These are phyloP conservation scores for Nerophis ophidion DNA, from an alignment of 2,113 vertebrate genomes.

Conservation along the genomic window DNA sequence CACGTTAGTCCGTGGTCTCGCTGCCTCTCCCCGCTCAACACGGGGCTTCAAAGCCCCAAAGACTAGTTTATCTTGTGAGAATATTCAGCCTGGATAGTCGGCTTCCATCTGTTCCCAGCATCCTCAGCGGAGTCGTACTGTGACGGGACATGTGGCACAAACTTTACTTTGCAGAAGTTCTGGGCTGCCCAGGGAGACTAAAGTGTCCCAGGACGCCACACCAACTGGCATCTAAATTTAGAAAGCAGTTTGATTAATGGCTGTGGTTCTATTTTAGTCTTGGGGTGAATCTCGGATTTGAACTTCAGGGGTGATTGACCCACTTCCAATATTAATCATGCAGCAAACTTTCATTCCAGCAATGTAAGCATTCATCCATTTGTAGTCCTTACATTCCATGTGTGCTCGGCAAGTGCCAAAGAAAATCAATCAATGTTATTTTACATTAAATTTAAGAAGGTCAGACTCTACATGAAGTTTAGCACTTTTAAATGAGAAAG, in stretches of 20 bases:
- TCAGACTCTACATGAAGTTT: too few species aligned
- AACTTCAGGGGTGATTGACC: too few species aligned
- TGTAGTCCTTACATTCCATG: too few species aligned
- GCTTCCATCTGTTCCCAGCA: slow-evolving; percentile 50
- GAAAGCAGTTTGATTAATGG: background rate
- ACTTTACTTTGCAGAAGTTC: slow-evolving; percentile 26
- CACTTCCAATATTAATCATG: too few species aligned
- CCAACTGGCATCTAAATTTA: slow-evolving; percentile 39
- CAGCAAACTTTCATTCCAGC: too few species aligned
- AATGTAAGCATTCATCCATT: too few species aligned
- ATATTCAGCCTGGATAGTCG: slow-evolving; percentile 34
- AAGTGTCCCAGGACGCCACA: slow-evolving; percentile 22
- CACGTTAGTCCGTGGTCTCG: slow-evolving; percentile 37
- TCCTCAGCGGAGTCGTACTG: slow-evolving; percentile 42
- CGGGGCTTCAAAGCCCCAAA: slow-evolving; percentile 41
- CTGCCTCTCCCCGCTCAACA: slow-evolving; percentile 27
- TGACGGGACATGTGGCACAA: slow-evolving; percentile 41
- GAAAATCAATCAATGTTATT: too few species aligned
- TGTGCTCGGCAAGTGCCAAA: too few species aligned
- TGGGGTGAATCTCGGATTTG: too few species aligned
- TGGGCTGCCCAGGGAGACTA: slow-evolving; percentile 30
- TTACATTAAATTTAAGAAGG: too few species aligned
- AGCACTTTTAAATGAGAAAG: too few species aligned
- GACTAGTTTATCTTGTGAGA: slow-evolving; percentile 46
- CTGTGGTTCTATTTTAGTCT: too few species aligned